These are phyloP conservation scores for Dendropsophus ebraccatus DNA, from an alignment of 2,113 vertebrate species.

Conservation along the genomic window DNA sequence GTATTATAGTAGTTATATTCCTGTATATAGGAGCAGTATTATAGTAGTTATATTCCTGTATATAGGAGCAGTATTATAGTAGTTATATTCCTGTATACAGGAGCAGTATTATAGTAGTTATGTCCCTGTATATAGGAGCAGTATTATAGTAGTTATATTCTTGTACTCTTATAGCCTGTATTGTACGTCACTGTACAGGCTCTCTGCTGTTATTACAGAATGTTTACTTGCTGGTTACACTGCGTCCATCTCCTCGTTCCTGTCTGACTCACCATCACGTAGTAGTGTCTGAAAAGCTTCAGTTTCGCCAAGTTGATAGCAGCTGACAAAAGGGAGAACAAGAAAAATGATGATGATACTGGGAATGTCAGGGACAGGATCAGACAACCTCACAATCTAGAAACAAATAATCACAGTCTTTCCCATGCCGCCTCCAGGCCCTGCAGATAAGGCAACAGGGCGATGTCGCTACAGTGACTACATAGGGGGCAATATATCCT, in stretches of 20 bases:
- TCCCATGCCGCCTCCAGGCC: not conserved
- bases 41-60: not conserved
- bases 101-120: not conserved
- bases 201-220: too few relatives aligned
- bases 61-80: not conserved
- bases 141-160: constrained; percentile 2
- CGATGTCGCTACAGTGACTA: too few relatives aligned
- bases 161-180: not conserved
- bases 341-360: not conserved
- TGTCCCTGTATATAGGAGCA: not conserved
- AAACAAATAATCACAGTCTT: not conserved
- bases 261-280: constrained; percentile 83
- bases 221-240: not conserved
- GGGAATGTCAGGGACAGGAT: not conserved
- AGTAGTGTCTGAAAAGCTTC: constrained; percentile 89
- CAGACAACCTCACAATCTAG: not conserved
- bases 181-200: too few relatives aligned
- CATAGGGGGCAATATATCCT: too few relatives aligned
- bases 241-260: too few relatives aligned
- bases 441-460: too few relatives aligned
- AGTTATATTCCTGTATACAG: not conserved
- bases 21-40: not conserved
- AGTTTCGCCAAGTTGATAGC: constrained; percentile 87
- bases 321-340: constrained; percentile 67
- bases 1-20: constrained; percentile 14